These are phyloP conservation scores for Euphydryas editha DNA, from an alignment of 2,888 invertebrate species.

Conservation along the genomic window DNA sequence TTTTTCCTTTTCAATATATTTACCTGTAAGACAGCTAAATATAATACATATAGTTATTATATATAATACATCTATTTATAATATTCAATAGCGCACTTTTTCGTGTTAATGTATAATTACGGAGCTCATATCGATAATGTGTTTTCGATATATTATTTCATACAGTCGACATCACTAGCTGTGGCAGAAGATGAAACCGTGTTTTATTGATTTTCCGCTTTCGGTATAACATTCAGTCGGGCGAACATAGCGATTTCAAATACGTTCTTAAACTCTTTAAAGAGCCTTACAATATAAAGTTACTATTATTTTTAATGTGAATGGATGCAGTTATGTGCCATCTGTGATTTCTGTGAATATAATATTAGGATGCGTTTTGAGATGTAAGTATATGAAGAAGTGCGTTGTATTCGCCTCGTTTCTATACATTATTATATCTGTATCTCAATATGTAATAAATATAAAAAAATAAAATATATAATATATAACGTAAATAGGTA, in stretches of 20 bases:
- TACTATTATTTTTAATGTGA: not conserved
- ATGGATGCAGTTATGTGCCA: conserved; percentile 6
- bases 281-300: not conserved
- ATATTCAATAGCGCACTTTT: no score
- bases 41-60: no score
- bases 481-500: no score
- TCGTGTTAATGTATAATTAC: no score
- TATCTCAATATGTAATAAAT: no score
- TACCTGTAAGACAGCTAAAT: no score
- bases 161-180: conserved; percentile 17
- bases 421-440: no score
- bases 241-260: conserved; percentile 1
- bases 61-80: no score
- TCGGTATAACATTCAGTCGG: conserved; percentile 10
- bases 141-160: not conserved
- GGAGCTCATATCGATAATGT: not conserved
- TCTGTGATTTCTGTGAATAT: not conserved
- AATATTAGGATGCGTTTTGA: conserved; percentile 5
- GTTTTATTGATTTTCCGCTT: conserved; percentile 28
- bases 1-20: no score
- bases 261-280: not conserved
- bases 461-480: no score
- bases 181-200: conserved; percentile 25
- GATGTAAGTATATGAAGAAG: not conserved
- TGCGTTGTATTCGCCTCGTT: no score